These are phyloP conservation scores for Spermophilus dauricus DNA, from an alignment of 2,113 vertebrate species.

Conservation along the genomic window DNA sequence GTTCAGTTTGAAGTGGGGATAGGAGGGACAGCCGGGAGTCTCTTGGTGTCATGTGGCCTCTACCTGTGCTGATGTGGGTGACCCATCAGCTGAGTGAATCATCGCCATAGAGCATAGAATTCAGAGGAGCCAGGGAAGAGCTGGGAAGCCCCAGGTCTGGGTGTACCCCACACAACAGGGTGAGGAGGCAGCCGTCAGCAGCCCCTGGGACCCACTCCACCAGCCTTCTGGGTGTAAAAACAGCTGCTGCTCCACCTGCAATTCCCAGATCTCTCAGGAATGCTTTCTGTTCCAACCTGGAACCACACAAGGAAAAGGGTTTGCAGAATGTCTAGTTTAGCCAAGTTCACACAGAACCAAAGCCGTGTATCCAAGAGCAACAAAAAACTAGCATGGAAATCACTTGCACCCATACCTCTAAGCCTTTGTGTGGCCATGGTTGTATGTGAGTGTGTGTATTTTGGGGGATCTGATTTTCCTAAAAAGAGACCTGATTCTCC, in stretches of 20 bases:
- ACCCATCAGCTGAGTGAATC: too few species aligned
- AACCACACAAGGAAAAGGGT: background rate
- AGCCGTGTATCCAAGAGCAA: background rate
- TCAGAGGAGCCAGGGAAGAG: background rate
- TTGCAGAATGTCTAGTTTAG: background rate
- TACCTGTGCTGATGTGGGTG: background rate
- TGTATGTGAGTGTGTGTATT: background rate
- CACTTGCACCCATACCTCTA: background rate
- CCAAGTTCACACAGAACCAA: background rate
- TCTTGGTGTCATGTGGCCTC: background rate
- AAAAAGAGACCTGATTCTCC: background rate
- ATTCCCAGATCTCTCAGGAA: background rate
- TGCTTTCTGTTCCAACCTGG: background rate
- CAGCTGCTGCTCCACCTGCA: background rate
- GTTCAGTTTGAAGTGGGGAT: background rate
- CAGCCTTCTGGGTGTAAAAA: background rate
- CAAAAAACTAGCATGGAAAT: background rate
- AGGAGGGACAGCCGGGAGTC: background rate
- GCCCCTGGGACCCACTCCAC: rapidly evolving
- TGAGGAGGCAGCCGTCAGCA: background rate
- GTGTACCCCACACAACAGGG: background rate
- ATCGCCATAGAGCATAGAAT: background rate
- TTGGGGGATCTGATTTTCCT: background rate
- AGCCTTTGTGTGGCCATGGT: background rate
- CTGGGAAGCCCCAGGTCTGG: rapidly evolving